These are phyloP conservation scores for Mirounga angustirostris DNA, from an alignment of 2,113 vertebrate genomes.

Conservation along the genomic window DNA sequence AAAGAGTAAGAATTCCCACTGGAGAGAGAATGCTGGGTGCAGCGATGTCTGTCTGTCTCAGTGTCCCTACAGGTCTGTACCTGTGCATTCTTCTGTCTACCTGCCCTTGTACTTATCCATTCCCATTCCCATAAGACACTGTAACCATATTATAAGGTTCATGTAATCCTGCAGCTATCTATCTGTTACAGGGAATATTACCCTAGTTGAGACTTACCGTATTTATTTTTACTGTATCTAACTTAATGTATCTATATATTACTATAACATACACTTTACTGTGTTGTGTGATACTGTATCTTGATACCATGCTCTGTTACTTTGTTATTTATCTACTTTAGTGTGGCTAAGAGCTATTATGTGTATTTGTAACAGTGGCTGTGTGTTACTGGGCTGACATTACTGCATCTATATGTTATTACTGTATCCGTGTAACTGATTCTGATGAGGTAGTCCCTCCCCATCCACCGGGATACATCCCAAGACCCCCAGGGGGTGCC, in stretches of 20 bases:
- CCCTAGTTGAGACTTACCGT: neutral
- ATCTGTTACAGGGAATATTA: neutral
- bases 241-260: neutral
- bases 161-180: slow-evolving; percentile 11
- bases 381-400: neutral
- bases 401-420: neutral
- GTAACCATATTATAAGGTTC: neutral
- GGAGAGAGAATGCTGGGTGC: neutral
- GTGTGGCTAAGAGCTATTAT: slow-evolving; percentile 5
- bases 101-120: neutral
- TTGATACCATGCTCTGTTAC: neutral
- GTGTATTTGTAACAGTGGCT: neutral
- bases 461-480: neutral
- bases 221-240: slow-evolving; percentile 42
- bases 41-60: neutral
- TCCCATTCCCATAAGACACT: slow-evolving; percentile 25
- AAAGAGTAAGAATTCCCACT: neutral
- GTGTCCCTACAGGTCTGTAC: neutral
- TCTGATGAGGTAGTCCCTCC: neutral
- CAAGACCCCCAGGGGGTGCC: neutral
- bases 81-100: neutral
- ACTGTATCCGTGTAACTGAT: neutral
- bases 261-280: neutral
- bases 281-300: neutral
- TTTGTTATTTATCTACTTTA: slow-evolving; percentile 24